Evolutionary conservation across 2,888 invertebrate genomes (phyloP).

Genomic region (Vanessa cardui): DNA sequence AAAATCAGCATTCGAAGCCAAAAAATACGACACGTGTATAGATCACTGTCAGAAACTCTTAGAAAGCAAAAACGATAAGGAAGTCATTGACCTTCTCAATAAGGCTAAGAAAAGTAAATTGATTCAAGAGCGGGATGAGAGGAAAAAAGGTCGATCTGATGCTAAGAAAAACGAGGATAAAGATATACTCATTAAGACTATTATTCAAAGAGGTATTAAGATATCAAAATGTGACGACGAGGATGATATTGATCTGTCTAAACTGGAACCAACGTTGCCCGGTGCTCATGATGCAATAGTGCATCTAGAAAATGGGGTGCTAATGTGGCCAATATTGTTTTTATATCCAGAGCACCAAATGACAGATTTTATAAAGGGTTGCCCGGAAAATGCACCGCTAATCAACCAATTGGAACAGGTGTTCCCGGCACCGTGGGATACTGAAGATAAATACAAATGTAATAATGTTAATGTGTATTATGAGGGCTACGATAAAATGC

Average conservation of each 20-base stretch:
- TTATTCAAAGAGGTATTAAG: constrained; percentile 75
- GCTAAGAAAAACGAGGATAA: constrained; percentile 70
- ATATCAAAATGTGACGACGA: constrained; percentile 80
- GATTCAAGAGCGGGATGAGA: constrained; percentile 78
- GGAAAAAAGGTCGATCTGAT: constrained; percentile 75
- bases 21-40: constrained; percentile 87
- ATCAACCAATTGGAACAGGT: constrained; percentile 77
- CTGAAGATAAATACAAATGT: constrained; percentile 83
- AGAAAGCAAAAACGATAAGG: constrained; percentile 80
- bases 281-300: constrained; percentile 86
- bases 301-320: constrained; percentile 80
- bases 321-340: constrained; percentile 94
- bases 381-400: constrained; percentile 88
- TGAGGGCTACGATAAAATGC: constrained; percentile 85
- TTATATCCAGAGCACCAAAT: constrained; percentile 94
- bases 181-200: constrained; percentile 66
- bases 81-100: constrained; percentile 60
- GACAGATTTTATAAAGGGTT: constrained; percentile 93
- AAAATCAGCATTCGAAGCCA: constrained; percentile 86
- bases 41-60: constrained; percentile 88
- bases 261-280: constrained; percentile 85
- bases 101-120: constrained; percentile 76
- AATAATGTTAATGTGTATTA: constrained; percentile 87
- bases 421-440: constrained; percentile 90
- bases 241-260: constrained; percentile 75